These are phyloP conservation scores for Volucella inanis DNA, from an alignment of 2,888 invertebrate species.

Conservation along the genomic window DNA sequence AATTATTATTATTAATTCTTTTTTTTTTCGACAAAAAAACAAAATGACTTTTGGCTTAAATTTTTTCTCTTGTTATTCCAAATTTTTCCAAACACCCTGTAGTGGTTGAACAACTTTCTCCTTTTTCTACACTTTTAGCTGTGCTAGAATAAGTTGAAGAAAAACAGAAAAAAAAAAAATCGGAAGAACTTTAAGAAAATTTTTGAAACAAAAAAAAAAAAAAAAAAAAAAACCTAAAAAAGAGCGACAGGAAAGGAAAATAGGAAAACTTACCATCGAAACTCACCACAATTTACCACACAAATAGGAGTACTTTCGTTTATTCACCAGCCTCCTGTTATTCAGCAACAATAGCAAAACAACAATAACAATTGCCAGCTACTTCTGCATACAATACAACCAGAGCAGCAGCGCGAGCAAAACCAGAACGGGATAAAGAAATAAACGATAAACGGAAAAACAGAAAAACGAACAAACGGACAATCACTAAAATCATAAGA, in stretches of 20 bases:
- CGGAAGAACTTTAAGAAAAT: conserved; percentile 45
- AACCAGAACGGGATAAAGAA: neutral
- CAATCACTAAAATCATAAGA: neutral
- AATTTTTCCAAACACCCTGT: neutral
- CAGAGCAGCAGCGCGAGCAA: conserved; percentile 15
- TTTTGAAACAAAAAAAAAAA: conserved; percentile 22
- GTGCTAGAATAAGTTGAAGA: conserved; percentile 35
- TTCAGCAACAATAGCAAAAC: conserved; percentile 45
- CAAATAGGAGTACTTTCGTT: neutral
- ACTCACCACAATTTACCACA: conserved; percentile 29
- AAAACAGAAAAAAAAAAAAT: conserved; percentile 13
- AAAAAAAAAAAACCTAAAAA: conserved; percentile 36
- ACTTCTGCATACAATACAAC: conserved; percentile 11
- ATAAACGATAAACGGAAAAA: neutral
- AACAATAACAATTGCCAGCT: conserved; percentile 37
- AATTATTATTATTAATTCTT: neutral
- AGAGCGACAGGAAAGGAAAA: conserved; percentile 20
- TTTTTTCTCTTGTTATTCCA: conserved; percentile 5
- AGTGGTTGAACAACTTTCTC: neutral
- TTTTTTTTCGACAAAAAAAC: neutral
- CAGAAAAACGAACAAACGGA: neutral
- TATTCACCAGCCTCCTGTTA: conserved; percentile 6
- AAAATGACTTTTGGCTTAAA: neutral
- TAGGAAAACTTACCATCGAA: conserved; percentile 25
- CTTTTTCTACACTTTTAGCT: conserved; percentile 15